Percentiles rank a stretch among this genome's conserved stretches.
These are phyloP conservation scores for Paramormyrops kingsleyae DNA, from an alignment of 2,113 vertebrate genomes.

Conservation along the genomic window DNA sequence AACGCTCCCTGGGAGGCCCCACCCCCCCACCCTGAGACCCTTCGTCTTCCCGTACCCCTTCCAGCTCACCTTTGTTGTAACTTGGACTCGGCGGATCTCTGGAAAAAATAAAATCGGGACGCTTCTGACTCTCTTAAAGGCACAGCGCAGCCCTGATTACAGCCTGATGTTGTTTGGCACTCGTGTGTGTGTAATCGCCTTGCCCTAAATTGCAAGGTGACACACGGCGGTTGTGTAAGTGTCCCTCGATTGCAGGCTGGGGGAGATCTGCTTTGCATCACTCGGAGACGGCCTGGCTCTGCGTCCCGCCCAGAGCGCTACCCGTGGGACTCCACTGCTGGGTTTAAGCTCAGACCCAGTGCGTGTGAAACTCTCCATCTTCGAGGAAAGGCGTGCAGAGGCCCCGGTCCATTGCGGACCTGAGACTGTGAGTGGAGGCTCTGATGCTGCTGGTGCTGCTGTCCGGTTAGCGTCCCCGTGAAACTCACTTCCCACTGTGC, in stretches of 20 bases:
- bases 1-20: conserved; percentile 36
- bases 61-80: conserved; percentile 50
- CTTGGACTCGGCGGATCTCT: conserved; percentile 25
- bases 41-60: conserved; percentile 53
- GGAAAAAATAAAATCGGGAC: neutral
- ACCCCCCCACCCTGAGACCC: conserved; percentile 38
- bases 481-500: neutral
- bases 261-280: conserved; percentile 61
- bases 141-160: neutral
- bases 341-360: neutral
- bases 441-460: neutral
- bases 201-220: neutral
- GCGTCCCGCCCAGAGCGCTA: conserved; percentile 15
- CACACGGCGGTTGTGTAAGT: neutral
- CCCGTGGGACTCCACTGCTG: neutral
- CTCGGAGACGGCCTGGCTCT: conserved; percentile 41
- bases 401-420: neutral
- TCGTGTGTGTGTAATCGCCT: neutral
- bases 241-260: conserved; percentile 16
- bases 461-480: neutral
- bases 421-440: neutral
- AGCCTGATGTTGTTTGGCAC: neutral
- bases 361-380: neutral
- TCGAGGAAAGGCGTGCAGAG: neutral
- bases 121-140: neutral